Conservation (phyloP, 2,797 vertebrate species). For the Sebastes nivosus region DNA sequence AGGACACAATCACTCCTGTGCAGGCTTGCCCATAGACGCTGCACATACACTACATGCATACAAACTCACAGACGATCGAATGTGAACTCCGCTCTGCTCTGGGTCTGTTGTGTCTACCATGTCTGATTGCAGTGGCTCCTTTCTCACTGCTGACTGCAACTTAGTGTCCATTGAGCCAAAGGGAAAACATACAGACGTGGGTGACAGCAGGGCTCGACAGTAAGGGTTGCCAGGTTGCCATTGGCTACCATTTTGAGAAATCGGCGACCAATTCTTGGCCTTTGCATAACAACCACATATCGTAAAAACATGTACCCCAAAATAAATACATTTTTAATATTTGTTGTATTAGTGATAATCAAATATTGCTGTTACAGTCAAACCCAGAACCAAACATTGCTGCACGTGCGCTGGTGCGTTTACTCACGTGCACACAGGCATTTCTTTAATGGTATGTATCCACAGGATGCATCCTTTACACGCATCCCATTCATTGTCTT, state of each 20-base stretch:
- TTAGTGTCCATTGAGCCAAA: not conserved
- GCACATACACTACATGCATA: conserved; percentile 17
- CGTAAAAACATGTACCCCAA: too few relatives aligned
- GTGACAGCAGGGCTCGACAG: not conserved
- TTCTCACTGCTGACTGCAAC: conserved; percentile 1
- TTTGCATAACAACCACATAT: too few relatives aligned
- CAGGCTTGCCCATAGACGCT: conserved; percentile 38
- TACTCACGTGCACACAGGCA: not conserved
- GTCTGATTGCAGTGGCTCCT: not conserved
- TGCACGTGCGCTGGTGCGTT: not conserved
- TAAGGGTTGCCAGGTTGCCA: not conserved
- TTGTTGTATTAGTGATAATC: not conserved
- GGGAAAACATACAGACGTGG: conserved; percentile 1
- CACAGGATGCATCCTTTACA: too few relatives aligned
- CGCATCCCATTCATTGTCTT: too few relatives aligned
- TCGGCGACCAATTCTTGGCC: too few relatives aligned
- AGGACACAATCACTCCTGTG: conserved; percentile 61
- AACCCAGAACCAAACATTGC: not conserved
- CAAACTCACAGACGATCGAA: not conserved
- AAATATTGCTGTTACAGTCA: not conserved
- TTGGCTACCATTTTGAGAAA: not conserved
- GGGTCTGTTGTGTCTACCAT: not conserved
- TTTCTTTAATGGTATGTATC: not conserved
- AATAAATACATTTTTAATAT: not conserved
- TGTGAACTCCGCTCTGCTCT: not conserved